A percentile compares a stretch with the other conserved stretches of the same genome.
Evolutionary conservation across 2,888 invertebrate species (phyloP).

Genomic region (Lasioglossum marginatum): DNA sequence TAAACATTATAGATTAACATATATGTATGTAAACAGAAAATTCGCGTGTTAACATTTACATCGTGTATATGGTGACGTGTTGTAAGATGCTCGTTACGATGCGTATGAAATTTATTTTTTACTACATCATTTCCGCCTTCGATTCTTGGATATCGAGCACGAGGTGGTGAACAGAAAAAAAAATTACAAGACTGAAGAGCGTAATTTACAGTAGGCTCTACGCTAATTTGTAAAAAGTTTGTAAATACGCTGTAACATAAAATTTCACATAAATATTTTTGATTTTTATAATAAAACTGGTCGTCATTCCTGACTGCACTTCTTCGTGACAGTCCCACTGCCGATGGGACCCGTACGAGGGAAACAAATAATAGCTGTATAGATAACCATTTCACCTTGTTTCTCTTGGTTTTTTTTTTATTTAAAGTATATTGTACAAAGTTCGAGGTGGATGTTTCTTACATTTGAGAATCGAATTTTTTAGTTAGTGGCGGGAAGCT

Average conservation of each 20-base stretch:
- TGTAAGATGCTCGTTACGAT: neutral
- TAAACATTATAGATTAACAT: neutral
- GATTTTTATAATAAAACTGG: slow-evolving; percentile 78
- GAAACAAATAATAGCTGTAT: neutral
- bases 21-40: slow-evolving; percentile 1
- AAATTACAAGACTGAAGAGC: slow-evolving; percentile 76
- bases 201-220: slow-evolving; percentile 52
- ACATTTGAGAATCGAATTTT: neutral
- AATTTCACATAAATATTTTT: slow-evolving; percentile 82
- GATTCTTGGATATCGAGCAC: slow-evolving; percentile 20
- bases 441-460: slow-evolving; percentile 13
- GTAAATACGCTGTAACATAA: slow-evolving; percentile 81
- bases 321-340: neutral
- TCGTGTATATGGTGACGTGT: neutral
- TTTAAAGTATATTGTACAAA: slow-evolving; percentile 44
- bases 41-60: slow-evolving; percentile 13
- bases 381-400: neutral
- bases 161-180: slow-evolving; percentile 43
- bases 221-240: slow-evolving; percentile 62
- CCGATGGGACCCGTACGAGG: neutral
- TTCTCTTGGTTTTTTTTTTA: slow-evolving; percentile 25
- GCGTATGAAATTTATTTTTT: slow-evolving; percentile 16
- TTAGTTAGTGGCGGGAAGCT: neutral
- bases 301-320: slow-evolving; percentile 37
- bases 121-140: neutral